A percentile compares a stretch with the other conserved stretches of the same genome.
Evolutionary conservation across 2,797 vertebrate genomes (phyloP).

Genomic region (Steatocranus sp.): DNA sequence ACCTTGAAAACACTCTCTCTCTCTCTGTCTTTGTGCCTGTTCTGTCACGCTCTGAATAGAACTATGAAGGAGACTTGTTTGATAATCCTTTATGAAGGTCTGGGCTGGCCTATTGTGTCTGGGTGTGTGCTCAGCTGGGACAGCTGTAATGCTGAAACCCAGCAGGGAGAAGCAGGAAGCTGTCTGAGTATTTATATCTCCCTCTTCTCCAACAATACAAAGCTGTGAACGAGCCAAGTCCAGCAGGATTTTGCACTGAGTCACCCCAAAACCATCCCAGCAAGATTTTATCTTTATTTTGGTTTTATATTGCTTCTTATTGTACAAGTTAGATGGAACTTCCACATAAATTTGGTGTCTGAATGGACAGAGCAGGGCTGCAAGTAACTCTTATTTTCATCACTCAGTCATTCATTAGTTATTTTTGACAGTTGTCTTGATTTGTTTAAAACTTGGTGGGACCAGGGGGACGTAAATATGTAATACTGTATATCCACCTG

Average conservation of each 20-base stretch:
- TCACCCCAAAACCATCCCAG: background rate
- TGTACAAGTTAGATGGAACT: background rate
- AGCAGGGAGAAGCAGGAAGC: conserved; percentile 51
- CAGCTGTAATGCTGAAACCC: conserved; percentile 28
- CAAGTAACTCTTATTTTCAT: background rate
- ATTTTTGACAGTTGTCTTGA: background rate
- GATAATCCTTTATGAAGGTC: conserved; percentile 26
- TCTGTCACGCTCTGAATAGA: conserved; percentile 23
- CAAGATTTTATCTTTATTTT: background rate
- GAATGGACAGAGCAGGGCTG: background rate
- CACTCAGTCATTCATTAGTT: background rate
- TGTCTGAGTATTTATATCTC: conserved; percentile 53
- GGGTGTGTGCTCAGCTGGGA: conserved; percentile 52
- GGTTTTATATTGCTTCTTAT: background rate
- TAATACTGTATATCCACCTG: background rate
- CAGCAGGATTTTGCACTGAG: conserved; percentile 4
- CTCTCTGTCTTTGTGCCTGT: background rate
- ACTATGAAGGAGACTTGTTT: background rate
- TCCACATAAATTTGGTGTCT: background rate
- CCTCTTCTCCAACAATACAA: conserved; percentile 10
- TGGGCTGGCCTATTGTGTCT: conserved; percentile 18
- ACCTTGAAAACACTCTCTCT: background rate
- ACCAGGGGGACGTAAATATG: background rate
- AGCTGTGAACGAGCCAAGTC: conserved; percentile 5
- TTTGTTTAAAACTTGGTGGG: background rate